These are phyloP conservation scores for Ochropleura plecta DNA, from an alignment of 2,888 invertebrate species.

Conservation along the genomic window DNA sequence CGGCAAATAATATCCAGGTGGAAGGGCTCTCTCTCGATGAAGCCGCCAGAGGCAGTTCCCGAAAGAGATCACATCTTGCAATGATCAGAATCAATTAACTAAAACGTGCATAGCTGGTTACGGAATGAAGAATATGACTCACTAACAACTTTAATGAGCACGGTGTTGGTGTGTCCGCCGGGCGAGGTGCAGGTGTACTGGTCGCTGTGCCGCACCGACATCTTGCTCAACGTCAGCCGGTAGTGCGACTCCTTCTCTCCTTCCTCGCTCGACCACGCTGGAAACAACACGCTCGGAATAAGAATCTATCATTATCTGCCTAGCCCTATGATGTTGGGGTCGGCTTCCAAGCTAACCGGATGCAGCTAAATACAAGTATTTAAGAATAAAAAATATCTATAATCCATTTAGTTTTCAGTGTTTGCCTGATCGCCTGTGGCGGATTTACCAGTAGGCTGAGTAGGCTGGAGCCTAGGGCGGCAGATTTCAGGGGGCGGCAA, in stretches of 20 bases:
- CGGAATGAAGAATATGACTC: conserved; percentile 78
- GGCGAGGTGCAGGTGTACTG: conserved; percentile 96
- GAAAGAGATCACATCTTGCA: no score
- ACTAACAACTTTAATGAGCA: conserved; percentile 94
- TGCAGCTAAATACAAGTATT: not conserved
- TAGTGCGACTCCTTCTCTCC: conserved; percentile 95
- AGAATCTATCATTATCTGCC: not conserved
- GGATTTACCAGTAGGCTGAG: no score
- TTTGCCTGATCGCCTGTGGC: no score
- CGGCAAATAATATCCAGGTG: no score
- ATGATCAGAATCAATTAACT: not conserved
- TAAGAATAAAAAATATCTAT: not conserved
- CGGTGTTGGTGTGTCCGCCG: conserved; percentile 94
- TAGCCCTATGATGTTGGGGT: not conserved
- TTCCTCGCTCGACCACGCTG: conserved; percentile 94
- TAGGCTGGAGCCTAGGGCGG: no score
- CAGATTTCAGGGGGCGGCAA: no score
- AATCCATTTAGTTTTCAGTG: no score
- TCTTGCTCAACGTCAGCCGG: conserved; percentile 95
- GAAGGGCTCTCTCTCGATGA: no score
- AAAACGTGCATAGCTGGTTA: not conserved
- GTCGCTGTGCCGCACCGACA: conserved; percentile 95
- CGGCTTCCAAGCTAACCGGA: not conserved
- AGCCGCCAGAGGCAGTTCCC: no score
- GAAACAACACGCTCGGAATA: conserved; percentile 8